Evolutionary conservation across 1,140 invertebrate genomes (phyloP), one percentile per base, ranked within the genome.

Genomic region (Drosophila persimilis): DNA sequence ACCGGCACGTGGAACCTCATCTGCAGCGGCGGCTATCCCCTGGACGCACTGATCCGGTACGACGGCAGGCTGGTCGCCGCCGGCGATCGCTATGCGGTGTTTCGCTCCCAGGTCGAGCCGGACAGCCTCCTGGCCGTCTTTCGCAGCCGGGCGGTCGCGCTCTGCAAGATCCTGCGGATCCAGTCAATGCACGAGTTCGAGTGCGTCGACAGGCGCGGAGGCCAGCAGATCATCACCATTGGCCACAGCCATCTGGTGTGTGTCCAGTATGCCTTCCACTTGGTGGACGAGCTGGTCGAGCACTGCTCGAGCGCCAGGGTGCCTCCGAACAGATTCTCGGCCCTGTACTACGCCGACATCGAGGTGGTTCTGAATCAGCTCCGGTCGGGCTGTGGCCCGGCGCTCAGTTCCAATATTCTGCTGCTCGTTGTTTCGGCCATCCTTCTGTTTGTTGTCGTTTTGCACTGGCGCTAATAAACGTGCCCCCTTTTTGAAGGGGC

Each of bases 401-500:
- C 6, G 26, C 15, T 48, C 0, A 20, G 44, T 20, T 31, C 17
- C 1, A 48, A 59, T 39, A 11, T 24, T 48, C 13, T 47, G 3
- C 9, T 59, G 11, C 6, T 48, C n/a, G 22, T 48, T n/a, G 17
- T n/a, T 11, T 11, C 47, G 5, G 15, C 56, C 35, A 15, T 47
- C 4, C 3, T 56, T 8, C 22, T 17, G 11, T 0, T 56, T 5
- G 17, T 56, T 29, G 22, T 56, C 4, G 8, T 56, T 29, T 57
- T 64, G 52, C 59, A 56, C n/a, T 20, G 53, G 63, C 62, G 62
- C 62, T 39, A 39, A 56, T 56, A 56, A 56, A 56, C 44, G 2
- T 48, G 65, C 67, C 43, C 65, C 65, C n/a, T n/a, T n/a, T n/a
- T n/a, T n/a, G n/a, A n/a, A n/a, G n/a, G n/a, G n/a, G n/a, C n/a